phyloP scores from a whole-genome alignment of 2,797 vertebrate genomes.

The Florisuga fusca region DNA sequence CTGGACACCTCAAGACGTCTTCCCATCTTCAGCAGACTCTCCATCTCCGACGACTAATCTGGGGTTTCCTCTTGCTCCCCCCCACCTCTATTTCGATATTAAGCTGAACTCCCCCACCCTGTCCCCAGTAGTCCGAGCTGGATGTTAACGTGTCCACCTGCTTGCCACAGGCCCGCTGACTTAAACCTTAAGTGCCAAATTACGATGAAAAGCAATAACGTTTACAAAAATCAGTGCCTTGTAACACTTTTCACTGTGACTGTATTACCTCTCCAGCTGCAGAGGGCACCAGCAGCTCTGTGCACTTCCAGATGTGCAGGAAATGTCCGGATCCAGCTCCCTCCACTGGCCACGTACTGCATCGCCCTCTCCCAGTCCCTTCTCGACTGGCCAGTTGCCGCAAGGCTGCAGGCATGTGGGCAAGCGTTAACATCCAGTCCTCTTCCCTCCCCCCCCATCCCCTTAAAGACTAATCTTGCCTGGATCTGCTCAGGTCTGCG shows the following conservation, averaged over 20 bases:
- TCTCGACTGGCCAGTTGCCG: constrained; percentile 61
- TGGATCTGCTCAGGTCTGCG: constrained; percentile 77
- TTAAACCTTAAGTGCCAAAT: constrained; percentile 85
- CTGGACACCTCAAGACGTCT: constrained; percentile 95
- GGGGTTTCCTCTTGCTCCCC: constrained; percentile 51
- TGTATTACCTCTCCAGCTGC: constrained; percentile 85
- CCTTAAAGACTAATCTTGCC: constrained; percentile 78
- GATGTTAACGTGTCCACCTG: constrained; percentile 75
- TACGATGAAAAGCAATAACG: constrained; percentile 81
- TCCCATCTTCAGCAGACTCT: constrained; percentile 99
- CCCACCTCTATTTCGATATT: constrained; percentile 70
- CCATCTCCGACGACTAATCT: constrained; percentile 95
- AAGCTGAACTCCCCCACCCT: constrained; percentile 74
- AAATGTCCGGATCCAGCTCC: constrained; percentile 76
- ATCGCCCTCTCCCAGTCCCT: constrained; percentile 49
- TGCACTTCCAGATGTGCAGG: constrained; percentile 76
- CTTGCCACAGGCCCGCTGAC: constrained; percentile 71
- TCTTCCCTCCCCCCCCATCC: constrained; percentile 44
- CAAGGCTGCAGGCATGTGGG: constrained; percentile 73
- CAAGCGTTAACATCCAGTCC: constrained; percentile 71
- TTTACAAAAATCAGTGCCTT: constrained; percentile 87
- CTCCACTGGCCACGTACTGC: constrained; percentile 75
- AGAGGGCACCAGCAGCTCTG: constrained; percentile 84
- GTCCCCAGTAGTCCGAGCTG: constrained; percentile 7
- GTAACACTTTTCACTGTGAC: constrained; percentile 83